Conservation (phyloP, 2,888 invertebrate species). For the Xylota sylvarum region DNA sequence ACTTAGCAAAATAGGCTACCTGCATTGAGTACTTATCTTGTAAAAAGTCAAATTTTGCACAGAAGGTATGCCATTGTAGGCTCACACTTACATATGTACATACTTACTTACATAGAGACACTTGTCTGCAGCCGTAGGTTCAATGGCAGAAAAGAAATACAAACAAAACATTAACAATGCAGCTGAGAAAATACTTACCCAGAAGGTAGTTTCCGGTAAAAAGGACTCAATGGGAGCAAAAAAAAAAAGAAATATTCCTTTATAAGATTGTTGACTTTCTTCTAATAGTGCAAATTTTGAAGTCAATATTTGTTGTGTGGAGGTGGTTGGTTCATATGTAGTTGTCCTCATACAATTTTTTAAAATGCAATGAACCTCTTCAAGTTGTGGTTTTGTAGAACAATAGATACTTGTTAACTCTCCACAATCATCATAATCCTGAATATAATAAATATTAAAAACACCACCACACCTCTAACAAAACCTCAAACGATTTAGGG, state of each 20-base stretch:
- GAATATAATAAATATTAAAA: too few relatives aligned
- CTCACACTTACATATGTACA: neutral
- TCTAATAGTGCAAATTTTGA: neutral
- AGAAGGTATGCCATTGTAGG: too few relatives aligned
- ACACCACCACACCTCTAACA: too few relatives aligned
- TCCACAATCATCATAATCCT: too few relatives aligned
- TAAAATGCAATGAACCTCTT: too few relatives aligned
- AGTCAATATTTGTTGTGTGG: neutral
- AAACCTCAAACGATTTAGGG: too few relatives aligned
- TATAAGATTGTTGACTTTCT: neutral
- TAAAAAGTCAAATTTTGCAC: neutral
- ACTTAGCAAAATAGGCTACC: neutral
- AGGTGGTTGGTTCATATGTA: neutral
- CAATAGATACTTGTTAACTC: too few relatives aligned
- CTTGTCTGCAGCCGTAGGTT: neutral
- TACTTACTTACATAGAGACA: neutral
- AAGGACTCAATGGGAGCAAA: neutral
- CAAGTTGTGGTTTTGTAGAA: too few relatives aligned
- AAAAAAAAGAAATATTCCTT: neutral
- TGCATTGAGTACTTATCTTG: neutral
- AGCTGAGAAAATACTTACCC: conserved; percentile 28
- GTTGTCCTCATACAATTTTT: too few relatives aligned
- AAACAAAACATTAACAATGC: neutral
- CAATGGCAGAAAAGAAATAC: conserved; percentile 1
- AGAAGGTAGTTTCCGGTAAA: conserved; percentile 8